phyloP scores from a whole-genome alignment of 2,797 vertebrate species.

The Phaenicophaeus curvirostris region DNA sequence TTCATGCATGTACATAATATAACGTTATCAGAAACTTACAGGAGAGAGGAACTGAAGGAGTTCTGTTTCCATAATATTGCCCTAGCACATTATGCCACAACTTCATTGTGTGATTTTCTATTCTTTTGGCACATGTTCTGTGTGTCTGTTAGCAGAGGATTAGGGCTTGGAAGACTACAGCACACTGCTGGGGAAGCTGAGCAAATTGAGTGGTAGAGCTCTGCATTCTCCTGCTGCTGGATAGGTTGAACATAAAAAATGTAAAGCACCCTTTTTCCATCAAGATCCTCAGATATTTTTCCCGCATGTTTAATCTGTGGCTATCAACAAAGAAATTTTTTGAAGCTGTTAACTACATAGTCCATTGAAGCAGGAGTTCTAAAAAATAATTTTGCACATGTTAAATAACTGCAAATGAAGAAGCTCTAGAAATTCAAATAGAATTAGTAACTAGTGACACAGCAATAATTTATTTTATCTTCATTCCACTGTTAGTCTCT shows the following conservation, averaged over 20 bases:
- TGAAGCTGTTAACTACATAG: not conserved
- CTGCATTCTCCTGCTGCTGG: not conserved
- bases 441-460: not conserved
- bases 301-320: not conserved
- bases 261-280: not conserved
- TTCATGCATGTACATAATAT: fast-evolving
- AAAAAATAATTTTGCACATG: not conserved
- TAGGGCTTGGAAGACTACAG: not conserved
- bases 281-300: not conserved
- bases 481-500: not conserved
- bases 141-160: not conserved
- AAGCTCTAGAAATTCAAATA: not conserved
- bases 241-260: not conserved
- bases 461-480: not conserved
- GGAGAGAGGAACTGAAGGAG: not conserved
- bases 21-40: not conserved
- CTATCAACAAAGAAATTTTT: not conserved
- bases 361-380: not conserved
- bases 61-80: not conserved
- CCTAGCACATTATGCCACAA: not conserved
- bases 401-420: not conserved
- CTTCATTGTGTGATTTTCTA: not conserved
- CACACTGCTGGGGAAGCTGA: not conserved
- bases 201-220: not conserved
- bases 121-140: not conserved